Base-by-base conservation (phyloP, 2,113 vertebrate genomes). In the Amphilophus citrinellus region DNA sequence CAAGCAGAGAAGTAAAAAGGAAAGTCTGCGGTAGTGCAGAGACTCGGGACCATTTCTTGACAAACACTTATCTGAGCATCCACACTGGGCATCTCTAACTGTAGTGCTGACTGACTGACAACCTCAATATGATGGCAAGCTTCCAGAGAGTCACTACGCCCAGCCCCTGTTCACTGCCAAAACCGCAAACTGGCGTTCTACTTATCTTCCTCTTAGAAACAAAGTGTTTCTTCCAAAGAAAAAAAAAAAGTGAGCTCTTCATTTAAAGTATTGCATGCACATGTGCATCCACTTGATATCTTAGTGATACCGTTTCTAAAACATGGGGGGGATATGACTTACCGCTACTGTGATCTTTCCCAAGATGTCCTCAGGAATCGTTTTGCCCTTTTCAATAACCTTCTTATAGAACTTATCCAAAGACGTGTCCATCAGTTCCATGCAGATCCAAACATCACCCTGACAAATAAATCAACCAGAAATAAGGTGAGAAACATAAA, bases 401-500 rank as follows among this genome's bases (percentile, higher is more conserved):
- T 98, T 97, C 91, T 99, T 99, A 93, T 99, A 99, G 94, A 99
- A 99, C 88, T 99, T 99, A 93, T 99, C 98, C 97, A 99, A 92
- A 24, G 98, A 99, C 0, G 98, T 99, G 93, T 99, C 98, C 98
- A 99, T 99, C 84, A 99, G 95, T 93, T 99, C 98, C 98, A 99
- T 99, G 87, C 98, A 99, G 93, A 99, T 99, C 98, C 98, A 99
- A 63, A 99, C 98, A 1, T 99, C 98, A 1, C 98, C 98, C 98
- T 99, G 88, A 61, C 84, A 80, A 77, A 63, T 62, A 24, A 39
- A 30, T 80, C 58, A n/a, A 44, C 7, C 27, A 68, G 5, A 62
- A 73, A 68, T 5, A 35, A 9, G 14, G 32, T 22, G 5, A 79
- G 24, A 71, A 58, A 24, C 5, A 10, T 0, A 35, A 24, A 1